Percentiles rank a stretch among this genome's conserved stretches.
These are phyloP conservation scores for Tyto alba DNA, from an alignment of 2,113 vertebrate genomes.

Conservation along the genomic window DNA sequence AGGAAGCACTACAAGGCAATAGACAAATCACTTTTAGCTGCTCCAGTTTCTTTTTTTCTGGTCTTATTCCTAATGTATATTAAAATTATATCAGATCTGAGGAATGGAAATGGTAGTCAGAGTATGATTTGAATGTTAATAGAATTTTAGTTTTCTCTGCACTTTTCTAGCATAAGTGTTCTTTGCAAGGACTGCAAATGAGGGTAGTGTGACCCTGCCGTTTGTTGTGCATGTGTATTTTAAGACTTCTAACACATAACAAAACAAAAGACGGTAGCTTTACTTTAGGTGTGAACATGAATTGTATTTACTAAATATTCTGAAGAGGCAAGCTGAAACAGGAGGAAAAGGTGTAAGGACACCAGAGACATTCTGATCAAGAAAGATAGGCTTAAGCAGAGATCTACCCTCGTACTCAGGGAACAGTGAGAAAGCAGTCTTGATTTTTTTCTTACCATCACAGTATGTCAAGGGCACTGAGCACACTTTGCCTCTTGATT, in stretches of 20 bases:
- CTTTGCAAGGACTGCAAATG: slow-evolving; percentile 22
- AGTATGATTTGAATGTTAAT: slow-evolving; percentile 47
- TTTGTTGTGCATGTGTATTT: slow-evolving; percentile 38
- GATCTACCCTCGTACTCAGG: neutral
- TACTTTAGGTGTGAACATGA: slow-evolving; percentile 40
- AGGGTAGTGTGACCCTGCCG: neutral
- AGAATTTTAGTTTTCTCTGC: slow-evolving; percentile 3
- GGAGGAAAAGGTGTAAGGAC: neutral
- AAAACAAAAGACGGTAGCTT: slow-evolving; percentile 49
- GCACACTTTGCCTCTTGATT: slow-evolving; percentile 43
- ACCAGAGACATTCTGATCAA: slow-evolving; percentile 31
- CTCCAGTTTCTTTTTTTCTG: neutral
- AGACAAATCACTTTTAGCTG: neutral
- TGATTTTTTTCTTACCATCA: slow-evolving; percentile 61
- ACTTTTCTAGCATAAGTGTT: neutral
- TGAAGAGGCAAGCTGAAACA: slow-evolving; percentile 44
- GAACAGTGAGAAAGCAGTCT: slow-evolving; percentile 22
- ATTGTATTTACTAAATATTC: slow-evolving; percentile 62
- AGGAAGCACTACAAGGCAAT: neutral
- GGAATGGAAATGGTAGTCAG: slow-evolving; percentile 7
- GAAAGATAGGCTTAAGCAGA: slow-evolving; percentile 16
- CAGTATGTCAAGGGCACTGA: slow-evolving; percentile 46
- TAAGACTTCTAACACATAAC: slow-evolving; percentile 25
- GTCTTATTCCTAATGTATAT: neutral
- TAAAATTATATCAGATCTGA: slow-evolving; percentile 42